phyloP scores from a whole-genome alignment of 2,797 vertebrate genomes.

The Spondyliosoma cantharus region DNA sequence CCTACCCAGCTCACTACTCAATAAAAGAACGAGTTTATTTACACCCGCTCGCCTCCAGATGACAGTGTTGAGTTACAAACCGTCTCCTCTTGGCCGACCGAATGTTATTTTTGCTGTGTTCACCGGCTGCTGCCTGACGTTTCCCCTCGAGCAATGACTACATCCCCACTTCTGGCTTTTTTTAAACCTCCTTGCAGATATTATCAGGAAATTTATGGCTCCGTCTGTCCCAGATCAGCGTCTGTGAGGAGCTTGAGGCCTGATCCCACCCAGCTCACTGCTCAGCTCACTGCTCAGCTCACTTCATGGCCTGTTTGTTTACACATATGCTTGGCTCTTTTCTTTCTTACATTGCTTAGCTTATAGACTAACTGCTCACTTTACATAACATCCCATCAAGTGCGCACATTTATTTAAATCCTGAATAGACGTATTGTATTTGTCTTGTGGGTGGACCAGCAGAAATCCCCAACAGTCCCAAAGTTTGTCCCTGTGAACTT shows the following conservation, averaged over 20 bases:
- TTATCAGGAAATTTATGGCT: conserved; percentile 43
- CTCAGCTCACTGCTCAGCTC: not conserved
- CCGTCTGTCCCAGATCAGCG: conserved; percentile 10
- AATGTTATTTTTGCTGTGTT: conserved; percentile 20
- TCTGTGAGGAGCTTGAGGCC: not conserved
- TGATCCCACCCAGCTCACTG: conserved; percentile 14
- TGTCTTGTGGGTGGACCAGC: not conserved
- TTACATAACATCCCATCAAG: conserved; percentile 20
- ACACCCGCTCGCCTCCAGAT: conserved; percentile 52
- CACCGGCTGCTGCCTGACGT: conserved; percentile 31
- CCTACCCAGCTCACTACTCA: not conserved
- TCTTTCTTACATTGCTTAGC: not conserved
- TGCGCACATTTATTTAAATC: conserved; percentile 4
- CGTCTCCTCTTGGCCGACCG: not conserved
- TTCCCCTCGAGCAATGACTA: conserved; percentile 50
- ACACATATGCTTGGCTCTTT: conserved; percentile 6
- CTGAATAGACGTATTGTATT: conserved; percentile 3
- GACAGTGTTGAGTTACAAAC: conserved; percentile 68
- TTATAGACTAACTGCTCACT: not conserved
- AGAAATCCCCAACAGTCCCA: not conserved
- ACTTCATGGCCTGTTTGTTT: conserved; percentile 2
- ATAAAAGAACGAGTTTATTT: conserved; percentile 8
- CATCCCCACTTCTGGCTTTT: conserved; percentile 15
- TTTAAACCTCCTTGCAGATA: conserved; percentile 18
- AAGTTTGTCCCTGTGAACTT: conserved; percentile 13